A percentile compares a stretch with the other conserved stretches of the same genome.
Conservation (phyloP, 2,113 vertebrate species). For the Stigmatopora argus region DNA sequence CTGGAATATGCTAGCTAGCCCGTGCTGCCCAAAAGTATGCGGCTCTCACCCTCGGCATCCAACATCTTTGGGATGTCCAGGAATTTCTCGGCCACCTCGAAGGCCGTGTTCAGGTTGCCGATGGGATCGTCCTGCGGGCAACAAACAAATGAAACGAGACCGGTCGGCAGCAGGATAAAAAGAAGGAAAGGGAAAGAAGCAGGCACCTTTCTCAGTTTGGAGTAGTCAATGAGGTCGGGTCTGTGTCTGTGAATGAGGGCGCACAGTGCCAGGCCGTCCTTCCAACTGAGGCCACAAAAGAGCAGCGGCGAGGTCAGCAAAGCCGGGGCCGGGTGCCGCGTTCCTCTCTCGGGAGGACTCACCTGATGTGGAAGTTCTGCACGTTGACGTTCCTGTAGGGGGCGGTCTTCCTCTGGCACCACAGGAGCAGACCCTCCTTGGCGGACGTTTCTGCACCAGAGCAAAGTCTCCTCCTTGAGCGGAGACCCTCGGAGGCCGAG, state of each 20-base stretch:
- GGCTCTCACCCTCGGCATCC: slow-evolving; percentile 79
- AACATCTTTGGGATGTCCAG: slow-evolving; percentile 91
- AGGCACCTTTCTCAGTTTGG: slow-evolving; percentile 84
- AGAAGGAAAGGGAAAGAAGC: slow-evolving; percentile 2
- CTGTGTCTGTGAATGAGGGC: slow-evolving; percentile 92
- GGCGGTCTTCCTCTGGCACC: slow-evolving; percentile 92
- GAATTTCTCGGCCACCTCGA: slow-evolving; percentile 87
- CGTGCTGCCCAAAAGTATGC: not conserved
- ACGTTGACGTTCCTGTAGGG: slow-evolving; percentile 90
- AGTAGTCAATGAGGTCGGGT: slow-evolving; percentile 88
- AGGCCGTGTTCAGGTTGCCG: slow-evolving; percentile 86
- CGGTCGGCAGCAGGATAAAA: not conserved
- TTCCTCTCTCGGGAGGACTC: slow-evolving; percentile 14
- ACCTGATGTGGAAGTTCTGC: slow-evolving; percentile 96
- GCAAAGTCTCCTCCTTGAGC: too few species aligned
- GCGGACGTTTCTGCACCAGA: slow-evolving; percentile 81
- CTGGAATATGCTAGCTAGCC: too few species aligned
- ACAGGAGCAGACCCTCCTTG: slow-evolving; percentile 87
- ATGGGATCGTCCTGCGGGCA: slow-evolving; percentile 80
- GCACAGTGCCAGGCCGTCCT: slow-evolving; percentile 87
- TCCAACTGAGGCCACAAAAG: slow-evolving; percentile 73
- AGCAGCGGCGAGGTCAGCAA: not conserved
- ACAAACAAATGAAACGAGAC: slow-evolving; percentile 1
- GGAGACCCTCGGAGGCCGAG: too few species aligned
- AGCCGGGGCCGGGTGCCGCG: not conserved